Conservation (phyloP, 2,888 invertebrate species). For the Stenichneumon culpator region DNA sequence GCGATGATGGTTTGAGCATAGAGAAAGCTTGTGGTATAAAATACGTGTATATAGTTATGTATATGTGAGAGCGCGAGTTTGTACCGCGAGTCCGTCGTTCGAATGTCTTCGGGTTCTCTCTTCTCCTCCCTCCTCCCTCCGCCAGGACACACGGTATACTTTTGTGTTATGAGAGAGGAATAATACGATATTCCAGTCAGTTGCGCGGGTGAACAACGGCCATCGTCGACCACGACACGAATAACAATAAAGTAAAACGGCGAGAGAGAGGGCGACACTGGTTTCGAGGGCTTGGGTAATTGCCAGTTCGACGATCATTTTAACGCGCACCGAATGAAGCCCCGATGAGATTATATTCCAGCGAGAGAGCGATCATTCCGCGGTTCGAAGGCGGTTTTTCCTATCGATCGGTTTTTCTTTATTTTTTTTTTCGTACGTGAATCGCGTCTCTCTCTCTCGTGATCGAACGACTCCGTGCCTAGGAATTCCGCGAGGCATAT, state of each 20-base stretch:
- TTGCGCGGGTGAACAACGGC: constrained; percentile 82
- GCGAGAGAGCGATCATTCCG: neutral
- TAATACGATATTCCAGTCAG: constrained; percentile 84
- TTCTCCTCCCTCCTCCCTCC: neutral
- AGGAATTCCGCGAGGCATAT: constrained; percentile 44
- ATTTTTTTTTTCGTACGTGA: neutral
- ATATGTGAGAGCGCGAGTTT: constrained; percentile 23
- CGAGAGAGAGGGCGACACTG: constrained; percentile 34
- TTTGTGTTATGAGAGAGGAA: constrained; percentile 81
- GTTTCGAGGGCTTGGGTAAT: constrained; percentile 82
- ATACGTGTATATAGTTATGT: constrained; percentile 37
- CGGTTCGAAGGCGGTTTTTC: neutral
- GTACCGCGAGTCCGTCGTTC: constrained; percentile 22
- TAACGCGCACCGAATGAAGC: constrained; percentile 71
- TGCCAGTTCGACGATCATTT: constrained; percentile 83
- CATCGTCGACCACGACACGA: constrained; percentile 80
- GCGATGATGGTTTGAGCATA: constrained; percentile 46
- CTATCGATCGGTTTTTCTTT: neutral
- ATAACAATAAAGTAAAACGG: constrained; percentile 78
- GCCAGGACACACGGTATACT: constrained; percentile 70
- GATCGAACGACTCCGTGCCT: constrained; percentile 36
- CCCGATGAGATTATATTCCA: neutral
- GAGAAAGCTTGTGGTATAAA: constrained; percentile 59
- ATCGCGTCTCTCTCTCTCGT: neutral
- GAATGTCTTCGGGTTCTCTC: constrained; percentile 42